These are phyloP conservation scores for Odontomachus brunneus DNA, from an alignment of 1,140 invertebrate species.

Conservation along the genomic window DNA sequence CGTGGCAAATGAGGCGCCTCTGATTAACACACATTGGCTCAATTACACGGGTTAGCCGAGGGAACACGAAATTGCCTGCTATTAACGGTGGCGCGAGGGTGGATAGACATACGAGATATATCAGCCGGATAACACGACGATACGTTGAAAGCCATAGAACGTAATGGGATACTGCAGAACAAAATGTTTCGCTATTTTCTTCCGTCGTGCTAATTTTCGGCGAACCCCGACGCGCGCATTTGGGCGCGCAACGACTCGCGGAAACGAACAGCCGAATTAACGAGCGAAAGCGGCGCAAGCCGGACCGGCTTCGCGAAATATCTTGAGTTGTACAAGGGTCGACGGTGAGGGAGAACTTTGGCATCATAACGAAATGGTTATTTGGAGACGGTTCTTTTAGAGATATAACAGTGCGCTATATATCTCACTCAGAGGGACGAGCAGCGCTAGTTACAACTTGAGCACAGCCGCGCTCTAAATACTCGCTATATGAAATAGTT, in stretches of 20 bases:
- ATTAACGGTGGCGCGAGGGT: constrained; percentile 72
- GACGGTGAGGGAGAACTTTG: constrained; percentile 3
- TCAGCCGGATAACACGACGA: constrained; percentile 67
- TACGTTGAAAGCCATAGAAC: constrained; percentile 60
- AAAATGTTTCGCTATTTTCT: constrained; percentile 56
- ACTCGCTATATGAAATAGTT: neutral
- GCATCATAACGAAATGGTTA: constrained; percentile 8
- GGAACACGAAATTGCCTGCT: constrained; percentile 75
- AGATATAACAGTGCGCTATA: neutral
- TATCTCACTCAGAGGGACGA: neutral
- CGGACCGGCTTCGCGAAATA: neutral
- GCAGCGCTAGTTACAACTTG: neutral
- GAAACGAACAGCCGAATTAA: constrained; percentile 35
- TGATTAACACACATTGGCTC: constrained; percentile 78
- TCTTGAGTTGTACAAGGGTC: constrained; percentile 11
- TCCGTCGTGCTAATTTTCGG: constrained; percentile 43
- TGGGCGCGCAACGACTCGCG: constrained; percentile 17
- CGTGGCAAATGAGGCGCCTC: constrained; percentile 74
- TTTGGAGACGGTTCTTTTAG: neutral
- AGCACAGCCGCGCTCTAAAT: neutral
- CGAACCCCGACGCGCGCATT: neutral
- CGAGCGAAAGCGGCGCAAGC: neutral
- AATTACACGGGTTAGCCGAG: constrained; percentile 75
- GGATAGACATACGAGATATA: constrained; percentile 71
- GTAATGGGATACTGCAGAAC: constrained; percentile 37